Evolutionary conservation across 2,113 vertebrate species (phyloP).

Genomic region (zebrafish (Danio rerio)): DNA sequence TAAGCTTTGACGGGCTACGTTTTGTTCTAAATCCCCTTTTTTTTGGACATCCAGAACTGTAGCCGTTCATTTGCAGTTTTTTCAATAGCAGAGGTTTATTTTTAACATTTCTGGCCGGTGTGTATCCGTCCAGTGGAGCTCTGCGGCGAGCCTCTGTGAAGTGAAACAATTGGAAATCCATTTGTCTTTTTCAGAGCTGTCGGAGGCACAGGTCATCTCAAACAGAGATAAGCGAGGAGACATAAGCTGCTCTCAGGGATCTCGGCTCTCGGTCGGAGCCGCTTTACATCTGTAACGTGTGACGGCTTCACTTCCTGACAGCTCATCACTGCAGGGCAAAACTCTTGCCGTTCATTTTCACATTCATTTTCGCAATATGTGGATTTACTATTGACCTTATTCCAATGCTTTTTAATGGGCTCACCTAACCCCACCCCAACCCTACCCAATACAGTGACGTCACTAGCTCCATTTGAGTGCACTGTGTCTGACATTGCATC

Average conservation of each 20-base stretch:
- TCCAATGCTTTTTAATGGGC: no score
- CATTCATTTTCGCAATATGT: neutral
- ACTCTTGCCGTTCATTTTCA: neutral
- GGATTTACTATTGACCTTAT: neutral
- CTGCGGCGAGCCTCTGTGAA: neutral
- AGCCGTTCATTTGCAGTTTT: neutral
- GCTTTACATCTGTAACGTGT: neutral
- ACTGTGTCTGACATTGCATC: no score
- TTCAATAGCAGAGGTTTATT: neutral
- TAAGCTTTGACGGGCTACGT: neutral
- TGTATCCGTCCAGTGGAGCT: neutral
- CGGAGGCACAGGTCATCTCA: slow-evolving; percentile 23
- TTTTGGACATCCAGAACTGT: neutral
- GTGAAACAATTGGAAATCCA: slow-evolving; percentile 1
- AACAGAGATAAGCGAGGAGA: slow-evolving; percentile 40
- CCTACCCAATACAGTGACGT: no score
- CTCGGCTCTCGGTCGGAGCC: slow-evolving; percentile 9
- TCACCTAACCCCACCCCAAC: no score
- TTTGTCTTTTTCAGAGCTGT: slow-evolving; percentile 36
- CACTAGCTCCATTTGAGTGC: no score
- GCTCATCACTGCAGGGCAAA: neutral
- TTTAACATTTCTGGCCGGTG: neutral
- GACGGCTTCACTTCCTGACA: slow-evolving; percentile 29
- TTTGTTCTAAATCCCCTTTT: neutral
- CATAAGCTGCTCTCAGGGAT: slow-evolving; percentile 23